Conservation (phyloP, 2,113 vertebrate genomes). For the Phycodurus eques region DNA sequence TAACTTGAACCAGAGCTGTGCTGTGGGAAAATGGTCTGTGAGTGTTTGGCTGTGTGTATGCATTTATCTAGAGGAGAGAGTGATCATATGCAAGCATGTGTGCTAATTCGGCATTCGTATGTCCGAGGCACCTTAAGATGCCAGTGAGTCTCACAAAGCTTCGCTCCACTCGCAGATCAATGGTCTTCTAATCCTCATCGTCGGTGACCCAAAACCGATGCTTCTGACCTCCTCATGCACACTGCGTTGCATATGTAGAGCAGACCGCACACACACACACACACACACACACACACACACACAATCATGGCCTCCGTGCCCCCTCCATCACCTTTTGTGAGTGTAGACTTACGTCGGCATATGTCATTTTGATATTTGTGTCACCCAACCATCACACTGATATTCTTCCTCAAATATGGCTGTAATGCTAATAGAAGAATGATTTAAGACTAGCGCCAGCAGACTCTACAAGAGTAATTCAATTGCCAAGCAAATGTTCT, state of each 20-base stretch:
- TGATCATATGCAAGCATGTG: conserved; percentile 58
- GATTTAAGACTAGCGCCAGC: conserved; percentile 21
- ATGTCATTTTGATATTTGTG: conserved; percentile 37
- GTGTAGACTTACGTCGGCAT: conserved; percentile 25
- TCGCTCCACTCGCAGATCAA: conserved; percentile 50
- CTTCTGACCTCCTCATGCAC: conserved; percentile 42
- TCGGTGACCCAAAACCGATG: conserved; percentile 61
- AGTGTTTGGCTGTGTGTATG: conserved; percentile 51
- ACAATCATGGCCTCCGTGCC: conserved; percentile 29
- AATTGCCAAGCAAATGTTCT: conserved; percentile 14
- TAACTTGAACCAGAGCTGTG: conserved; percentile 53
- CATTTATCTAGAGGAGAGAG: conserved; percentile 49
- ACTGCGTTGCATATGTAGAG: neutral
- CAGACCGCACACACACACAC: conserved; percentile 16
- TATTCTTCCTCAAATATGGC: conserved; percentile 19
- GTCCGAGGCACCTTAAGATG: conserved; percentile 52
- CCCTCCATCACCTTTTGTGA: conserved; percentile 42
- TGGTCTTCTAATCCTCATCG: conserved; percentile 71
- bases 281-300: conserved; percentile 42
- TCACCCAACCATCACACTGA: conserved; percentile 46
- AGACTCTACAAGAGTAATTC: conserved; percentile 16
- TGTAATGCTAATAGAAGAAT: conserved; percentile 41
- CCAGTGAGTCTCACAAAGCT: conserved; percentile 58
- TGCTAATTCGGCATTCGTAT: conserved; percentile 34
- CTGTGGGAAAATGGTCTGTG: conserved; percentile 45